A percentile compares a stretch with the other conserved stretches of the same genome.
phyloP scores from a whole-genome alignment of 2,797 vertebrate species.

The Ptychobarbus kaznakovi region DNA sequence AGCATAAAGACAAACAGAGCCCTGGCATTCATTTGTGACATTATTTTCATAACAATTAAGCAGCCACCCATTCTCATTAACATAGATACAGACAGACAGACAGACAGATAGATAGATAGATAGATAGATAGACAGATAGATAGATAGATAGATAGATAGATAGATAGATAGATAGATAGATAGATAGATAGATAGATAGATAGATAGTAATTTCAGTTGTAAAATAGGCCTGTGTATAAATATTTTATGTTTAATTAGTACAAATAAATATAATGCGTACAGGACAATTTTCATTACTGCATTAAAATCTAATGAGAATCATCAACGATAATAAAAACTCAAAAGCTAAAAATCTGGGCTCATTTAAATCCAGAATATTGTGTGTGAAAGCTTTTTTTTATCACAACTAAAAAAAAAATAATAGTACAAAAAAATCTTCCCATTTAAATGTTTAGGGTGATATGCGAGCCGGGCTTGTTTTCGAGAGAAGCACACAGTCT shows the following conservation, averaged over 20 bases:
- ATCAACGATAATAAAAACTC: not conserved
- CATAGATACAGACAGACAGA: too few relatives aligned
- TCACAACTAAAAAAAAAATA: not conserved
- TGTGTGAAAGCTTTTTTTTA: not conserved
- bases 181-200: not conserved
- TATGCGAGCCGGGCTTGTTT: not conserved
- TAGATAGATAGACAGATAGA: not conserved
- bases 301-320: not conserved
- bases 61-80: not conserved
- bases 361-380: not conserved
- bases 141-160: not conserved
- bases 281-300: not conserved
- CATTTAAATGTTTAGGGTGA: not conserved
- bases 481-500: not conserved
- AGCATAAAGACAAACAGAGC: not conserved
- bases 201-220: not conserved
- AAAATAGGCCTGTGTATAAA: not conserved
- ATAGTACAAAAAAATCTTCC: not conserved
- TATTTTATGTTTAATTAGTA: not conserved
- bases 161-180: too few relatives aligned
- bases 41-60: not conserved
- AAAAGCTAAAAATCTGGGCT: not conserved
- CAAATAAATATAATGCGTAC: not conserved
- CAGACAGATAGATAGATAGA: not conserved
- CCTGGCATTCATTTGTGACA: not conserved